These are phyloP conservation scores for Palloptera scutellata DNA, from an alignment of 2,888 invertebrate species.

Conservation along the genomic window DNA sequence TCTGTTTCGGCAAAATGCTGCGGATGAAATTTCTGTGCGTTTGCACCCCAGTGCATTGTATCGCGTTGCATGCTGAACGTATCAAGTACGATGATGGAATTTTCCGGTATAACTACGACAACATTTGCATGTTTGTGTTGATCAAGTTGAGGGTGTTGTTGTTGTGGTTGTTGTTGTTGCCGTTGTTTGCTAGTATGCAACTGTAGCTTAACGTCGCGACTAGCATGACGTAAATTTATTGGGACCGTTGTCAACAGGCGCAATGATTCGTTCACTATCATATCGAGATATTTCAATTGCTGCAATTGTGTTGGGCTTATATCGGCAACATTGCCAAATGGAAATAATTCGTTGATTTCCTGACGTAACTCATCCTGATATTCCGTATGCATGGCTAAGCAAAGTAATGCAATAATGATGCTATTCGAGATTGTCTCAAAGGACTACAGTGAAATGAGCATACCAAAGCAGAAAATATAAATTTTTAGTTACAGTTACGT, in stretches of 20 bases:
- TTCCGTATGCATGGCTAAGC: conserved; percentile 54
- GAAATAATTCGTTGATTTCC: conserved; percentile 46
- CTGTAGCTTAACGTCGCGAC: conserved; percentile 53
- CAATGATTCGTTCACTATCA: conserved; percentile 58
- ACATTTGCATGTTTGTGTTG: conserved; percentile 15
- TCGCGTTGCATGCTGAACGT: conserved; percentile 61
- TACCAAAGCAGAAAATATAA: not conserved
- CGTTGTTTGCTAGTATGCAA: conserved; percentile 17
- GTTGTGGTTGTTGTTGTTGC: not conserved
- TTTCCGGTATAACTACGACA: conserved; percentile 50
- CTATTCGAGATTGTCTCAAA: conserved; percentile 61
- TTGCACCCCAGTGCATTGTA: conserved; percentile 54
- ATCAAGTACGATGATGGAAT: conserved; percentile 57
- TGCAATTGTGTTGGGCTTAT: conserved; percentile 53
- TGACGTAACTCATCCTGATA: conserved; percentile 55
- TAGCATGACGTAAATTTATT: conserved; percentile 58
- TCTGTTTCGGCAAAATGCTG: conserved; percentile 49
- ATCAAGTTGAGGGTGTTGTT: not conserved
- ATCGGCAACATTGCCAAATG: conserved; percentile 23
- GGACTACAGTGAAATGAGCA: conserved; percentile 44
- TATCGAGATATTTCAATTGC: conserved; percentile 57
- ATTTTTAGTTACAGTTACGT: not conserved
- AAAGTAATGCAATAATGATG: conserved; percentile 55
- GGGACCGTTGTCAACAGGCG: conserved; percentile 60
- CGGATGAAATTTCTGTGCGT: conserved; percentile 57